These are phyloP conservation scores for Eulithis testata DNA, from an alignment of 2,888 invertebrate species.

Conservation along the genomic window DNA sequence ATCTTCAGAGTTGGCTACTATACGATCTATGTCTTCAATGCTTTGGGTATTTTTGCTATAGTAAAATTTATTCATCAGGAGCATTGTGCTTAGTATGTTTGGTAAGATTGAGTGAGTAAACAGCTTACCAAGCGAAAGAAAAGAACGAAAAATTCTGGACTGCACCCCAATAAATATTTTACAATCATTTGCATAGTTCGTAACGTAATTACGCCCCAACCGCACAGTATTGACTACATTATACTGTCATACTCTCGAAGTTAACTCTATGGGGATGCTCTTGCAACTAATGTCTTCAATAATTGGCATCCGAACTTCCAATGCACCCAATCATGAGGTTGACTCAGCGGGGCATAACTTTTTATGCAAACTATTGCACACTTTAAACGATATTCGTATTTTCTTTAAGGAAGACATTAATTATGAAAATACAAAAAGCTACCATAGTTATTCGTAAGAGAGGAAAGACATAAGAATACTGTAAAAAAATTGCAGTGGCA, in stretches of 20 bases:
- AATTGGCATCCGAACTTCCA: conserved; percentile 70
- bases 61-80: too few species aligned
- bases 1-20: too few species aligned
- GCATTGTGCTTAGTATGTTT: too few species aligned
- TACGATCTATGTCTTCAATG: too few species aligned
- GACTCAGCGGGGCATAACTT: conserved; percentile 42
- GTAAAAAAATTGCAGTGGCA: too few species aligned
- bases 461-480: too few species aligned
- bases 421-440: too few species aligned
- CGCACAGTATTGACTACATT: conserved; percentile 48
- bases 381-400: conserved; percentile 1
- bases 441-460: too few species aligned
- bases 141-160: conserved; percentile 6
- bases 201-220: conserved; percentile 37
- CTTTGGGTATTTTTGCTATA: too few species aligned
- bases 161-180: conserved; percentile 18
- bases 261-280: conserved; percentile 64
- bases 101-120: background rate
- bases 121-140: background rate
- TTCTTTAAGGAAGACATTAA: background rate
- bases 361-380: conserved; percentile 15
- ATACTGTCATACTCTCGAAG: conserved; percentile 58
- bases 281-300: conserved; percentile 68
- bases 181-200: conserved; percentile 28
- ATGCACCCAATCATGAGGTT: conserved; percentile 57